phyloP scores from a whole-genome alignment of 2,888 invertebrate genomes.

The Steinernema scapterisci region DNA sequence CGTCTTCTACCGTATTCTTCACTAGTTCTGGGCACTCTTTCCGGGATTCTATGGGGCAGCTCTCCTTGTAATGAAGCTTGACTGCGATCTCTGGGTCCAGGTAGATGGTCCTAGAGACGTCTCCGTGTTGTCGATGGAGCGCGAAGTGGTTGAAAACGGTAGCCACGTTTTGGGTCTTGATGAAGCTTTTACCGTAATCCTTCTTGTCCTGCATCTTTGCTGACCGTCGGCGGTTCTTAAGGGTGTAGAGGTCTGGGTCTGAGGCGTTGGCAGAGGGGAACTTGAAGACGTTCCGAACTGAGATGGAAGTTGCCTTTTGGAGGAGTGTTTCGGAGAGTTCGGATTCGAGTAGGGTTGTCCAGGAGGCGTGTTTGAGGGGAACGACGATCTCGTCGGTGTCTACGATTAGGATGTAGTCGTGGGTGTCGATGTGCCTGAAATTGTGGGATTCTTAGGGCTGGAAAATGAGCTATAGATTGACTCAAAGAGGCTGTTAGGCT shows the following conservation, averaged over 20 bases:
- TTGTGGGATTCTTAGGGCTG: too few species aligned
- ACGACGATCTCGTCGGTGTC: slow-evolving; percentile 94
- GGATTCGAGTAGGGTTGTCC: slow-evolving; percentile 77
- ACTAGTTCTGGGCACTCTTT: slow-evolving; percentile 54
- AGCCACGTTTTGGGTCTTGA: slow-evolving; percentile 73
- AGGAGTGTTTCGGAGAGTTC: slow-evolving; percentile 32
- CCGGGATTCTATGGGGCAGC: slow-evolving; percentile 43
- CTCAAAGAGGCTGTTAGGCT: too few species aligned
- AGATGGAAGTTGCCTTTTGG: slow-evolving; percentile 46
- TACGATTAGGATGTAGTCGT: slow-evolving; percentile 78
- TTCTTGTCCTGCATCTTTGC: slow-evolving; percentile 74
- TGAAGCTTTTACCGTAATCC: slow-evolving; percentile 78
- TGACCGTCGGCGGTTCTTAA: slow-evolving; percentile 71
- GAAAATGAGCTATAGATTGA: too few species aligned
- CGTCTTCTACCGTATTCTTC: slow-evolving; percentile 49
- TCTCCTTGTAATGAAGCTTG: slow-evolving; percentile 83
- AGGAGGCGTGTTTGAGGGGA: slow-evolving; percentile 77
- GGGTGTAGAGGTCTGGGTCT: slow-evolving; percentile 46
- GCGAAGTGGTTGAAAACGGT: slow-evolving; percentile 81
- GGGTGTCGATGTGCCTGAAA: slow-evolving; percentile 82
- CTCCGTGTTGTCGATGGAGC: slow-evolving; percentile 72
- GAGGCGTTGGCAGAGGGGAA: slow-evolving; percentile 76
- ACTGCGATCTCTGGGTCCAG: slow-evolving; percentile 83
- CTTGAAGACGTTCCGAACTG: slow-evolving; percentile 86
- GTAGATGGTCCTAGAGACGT: slow-evolving; percentile 51